Percentiles rank a stretch among this genome's conserved stretches.
Evolutionary conservation across 2,888 invertebrate genomes (phyloP).

Genomic region (Metellina segmentata): DNA sequence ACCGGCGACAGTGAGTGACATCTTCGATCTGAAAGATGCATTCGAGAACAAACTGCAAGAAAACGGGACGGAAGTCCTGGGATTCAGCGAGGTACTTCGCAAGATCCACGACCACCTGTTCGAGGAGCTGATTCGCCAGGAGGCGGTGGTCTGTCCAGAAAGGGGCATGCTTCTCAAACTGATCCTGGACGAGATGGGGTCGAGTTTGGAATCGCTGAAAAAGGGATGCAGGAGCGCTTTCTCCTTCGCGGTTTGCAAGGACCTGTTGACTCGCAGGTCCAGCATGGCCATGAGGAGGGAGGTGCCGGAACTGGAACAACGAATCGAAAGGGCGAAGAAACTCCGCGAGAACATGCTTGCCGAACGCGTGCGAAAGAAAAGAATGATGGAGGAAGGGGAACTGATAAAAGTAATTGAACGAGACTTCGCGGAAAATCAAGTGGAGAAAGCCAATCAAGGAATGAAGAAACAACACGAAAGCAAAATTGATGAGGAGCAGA

Average conservation of each 20-base stretch:
- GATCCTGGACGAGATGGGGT: background rate
- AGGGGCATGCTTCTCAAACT: slow-evolving; percentile 40
- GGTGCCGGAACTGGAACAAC: slow-evolving; percentile 18
- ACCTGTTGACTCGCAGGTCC: slow-evolving; percentile 7
- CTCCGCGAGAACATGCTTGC: background rate
- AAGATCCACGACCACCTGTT: slow-evolving; percentile 22
- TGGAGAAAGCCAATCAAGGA: slow-evolving; percentile 33
- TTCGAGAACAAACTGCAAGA: slow-evolving; percentile 24
- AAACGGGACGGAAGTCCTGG: slow-evolving; percentile 8
- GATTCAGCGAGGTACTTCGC: slow-evolving; percentile 22
- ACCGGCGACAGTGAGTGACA: slow-evolving; percentile 17
- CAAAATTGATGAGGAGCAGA: slow-evolving; percentile 51
- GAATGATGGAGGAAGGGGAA: slow-evolving; percentile 13
- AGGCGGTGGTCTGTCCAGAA: slow-evolving; percentile 36
- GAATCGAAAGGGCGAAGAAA: background rate
- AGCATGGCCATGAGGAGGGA: slow-evolving; percentile 5
- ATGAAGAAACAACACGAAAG: slow-evolving; percentile 1
- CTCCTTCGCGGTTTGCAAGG: slow-evolving; percentile 38
- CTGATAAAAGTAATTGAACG: slow-evolving; percentile 9
- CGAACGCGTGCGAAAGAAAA: slow-evolving; percentile 4
- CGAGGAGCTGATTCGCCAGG: slow-evolving; percentile 63
- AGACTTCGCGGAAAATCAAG: slow-evolving; percentile 42
- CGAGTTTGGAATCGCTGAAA: slow-evolving; percentile 6
- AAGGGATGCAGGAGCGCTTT: slow-evolving; percentile 31
- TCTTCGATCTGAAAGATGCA: slow-evolving; percentile 13